These are phyloP conservation scores for Stichodactyla mertensii DNA, from an alignment of 64 coral and sea anemone genomes.

Conservation along the genomic window DNA sequence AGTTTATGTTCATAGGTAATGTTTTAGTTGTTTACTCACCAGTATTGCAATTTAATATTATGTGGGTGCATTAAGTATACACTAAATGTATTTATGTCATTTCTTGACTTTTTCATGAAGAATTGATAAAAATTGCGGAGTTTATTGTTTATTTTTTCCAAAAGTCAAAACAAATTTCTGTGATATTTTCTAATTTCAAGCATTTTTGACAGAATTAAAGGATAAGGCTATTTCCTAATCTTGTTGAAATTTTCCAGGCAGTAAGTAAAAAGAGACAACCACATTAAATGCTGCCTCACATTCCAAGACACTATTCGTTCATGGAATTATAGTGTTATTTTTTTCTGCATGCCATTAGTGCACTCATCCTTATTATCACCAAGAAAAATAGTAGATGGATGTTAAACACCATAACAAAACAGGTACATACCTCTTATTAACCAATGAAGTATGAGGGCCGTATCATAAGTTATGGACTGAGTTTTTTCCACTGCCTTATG, in stretches of 20 bases:
- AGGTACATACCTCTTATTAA: no score
- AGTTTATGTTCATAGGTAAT: background rate
- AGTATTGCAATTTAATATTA: background rate
- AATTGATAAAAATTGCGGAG: background rate
- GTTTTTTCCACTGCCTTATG: no score
- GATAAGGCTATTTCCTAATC: background rate
- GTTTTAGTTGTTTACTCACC: no score
- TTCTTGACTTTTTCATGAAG: background rate
- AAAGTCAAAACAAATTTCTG: background rate
- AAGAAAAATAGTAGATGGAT: no score
- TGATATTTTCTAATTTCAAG: conserved; percentile 2
- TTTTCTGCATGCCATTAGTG: background rate
- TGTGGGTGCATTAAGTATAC: background rate
- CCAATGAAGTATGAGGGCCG: no score
- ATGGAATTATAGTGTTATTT: background rate
- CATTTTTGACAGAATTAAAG: background rate
- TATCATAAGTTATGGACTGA: no score
- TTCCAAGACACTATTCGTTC: background rate
- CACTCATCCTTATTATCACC: background rate
- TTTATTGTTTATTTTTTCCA: background rate
- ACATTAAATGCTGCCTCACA: background rate
- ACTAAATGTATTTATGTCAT: conserved; percentile 6
- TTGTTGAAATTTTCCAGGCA: background rate
- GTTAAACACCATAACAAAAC: no score
- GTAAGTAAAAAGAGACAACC: background rate